These are phyloP conservation scores for Empidonax traillii DNA, from an alignment of 2,113 vertebrate species.

Conservation along the genomic window DNA sequence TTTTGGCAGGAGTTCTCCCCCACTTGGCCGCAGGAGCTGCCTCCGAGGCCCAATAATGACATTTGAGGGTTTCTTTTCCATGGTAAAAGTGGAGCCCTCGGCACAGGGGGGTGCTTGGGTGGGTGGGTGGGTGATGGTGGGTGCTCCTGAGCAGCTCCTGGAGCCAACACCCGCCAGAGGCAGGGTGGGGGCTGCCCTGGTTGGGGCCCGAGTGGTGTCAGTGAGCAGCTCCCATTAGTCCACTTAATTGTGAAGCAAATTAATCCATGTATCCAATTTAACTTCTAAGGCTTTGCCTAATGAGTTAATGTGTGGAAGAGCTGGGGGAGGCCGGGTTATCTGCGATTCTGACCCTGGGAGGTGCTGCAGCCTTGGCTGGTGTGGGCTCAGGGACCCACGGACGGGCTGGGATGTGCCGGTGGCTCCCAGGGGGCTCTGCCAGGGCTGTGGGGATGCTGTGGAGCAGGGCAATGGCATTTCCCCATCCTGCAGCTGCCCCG, in stretches of 20 bases:
- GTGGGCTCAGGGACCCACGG: accelerated
- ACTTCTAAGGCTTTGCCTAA: conserved; percentile 12
- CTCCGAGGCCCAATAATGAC: not conserved
- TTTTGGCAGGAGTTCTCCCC: not conserved
- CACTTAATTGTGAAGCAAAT: not conserved
- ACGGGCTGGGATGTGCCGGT: not conserved
- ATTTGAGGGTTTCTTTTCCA: not conserved
- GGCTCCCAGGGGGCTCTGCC: accelerated
- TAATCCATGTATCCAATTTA: conserved; percentile 12
- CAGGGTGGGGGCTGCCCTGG: not conserved
- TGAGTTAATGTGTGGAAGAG: not conserved
- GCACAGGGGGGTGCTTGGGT: accelerated
- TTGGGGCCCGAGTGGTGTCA: not conserved
- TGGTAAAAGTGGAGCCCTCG: accelerated
- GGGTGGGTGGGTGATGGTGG: not conserved
- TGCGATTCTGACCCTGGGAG: accelerated
- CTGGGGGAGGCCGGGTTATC: accelerated
- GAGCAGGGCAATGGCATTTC: accelerated
- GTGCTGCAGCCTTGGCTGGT: accelerated
- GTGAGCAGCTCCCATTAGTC: not conserved
- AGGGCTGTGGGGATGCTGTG: accelerated
- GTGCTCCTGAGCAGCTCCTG: not conserved
- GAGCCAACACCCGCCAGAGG: not conserved
- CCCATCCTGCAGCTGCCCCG: not conserved
- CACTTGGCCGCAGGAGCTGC: not conserved